Evolutionary conservation across 2,888 invertebrate species (phyloP), one percentile per base, ranked within the genome.

Genomic region (Diarsia rubi): DNA sequence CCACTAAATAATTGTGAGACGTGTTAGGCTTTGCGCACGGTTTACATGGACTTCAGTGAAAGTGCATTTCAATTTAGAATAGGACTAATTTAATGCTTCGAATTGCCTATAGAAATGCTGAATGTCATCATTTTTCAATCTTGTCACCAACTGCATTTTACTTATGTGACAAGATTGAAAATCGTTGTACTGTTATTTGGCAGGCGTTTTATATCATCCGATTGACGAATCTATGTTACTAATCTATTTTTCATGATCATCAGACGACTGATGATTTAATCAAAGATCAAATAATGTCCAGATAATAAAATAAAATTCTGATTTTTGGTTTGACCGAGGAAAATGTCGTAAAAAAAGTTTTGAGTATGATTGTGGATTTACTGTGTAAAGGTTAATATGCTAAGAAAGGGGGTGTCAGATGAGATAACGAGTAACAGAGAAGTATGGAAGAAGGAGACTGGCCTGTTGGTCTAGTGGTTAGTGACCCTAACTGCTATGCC

Each of bases 1-100:
- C 89, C 89, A 90, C 90, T 89, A 91, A 92, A 91, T 90, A 89
- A 89, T 90, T 91, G 89, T 89, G 86, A 87, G 86, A 88, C 83
- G 83, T 83, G 87, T 83, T 80, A 74, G 79, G 62, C 71, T 9
- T 67, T 60, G 69, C 42, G 47, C 45, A 54, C 65, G 86, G 89
- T 82, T 92, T 88, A 91, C 88, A 91, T 91, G 87, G 80, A 81
- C 76, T 49, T 54, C 70, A 68, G 77, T 69, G 79, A 81, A 84
- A 85, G 84, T 83, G 59, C 67, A 74, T 69, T 67, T 75, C 67
- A 52, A 75, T 59, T 79, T 68, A 63, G 66, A 79, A 87, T 76
- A 77, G 69, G 68, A 81, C 69, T 73, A 79, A 86, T 82, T 80
- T 76, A 78, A 78, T 86, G 78, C 74, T 80, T 70, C 65, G 47